Evolutionary conservation across 2,113 vertebrate species (phyloP).

Genomic region (Cyanoderma ruficeps): DNA sequence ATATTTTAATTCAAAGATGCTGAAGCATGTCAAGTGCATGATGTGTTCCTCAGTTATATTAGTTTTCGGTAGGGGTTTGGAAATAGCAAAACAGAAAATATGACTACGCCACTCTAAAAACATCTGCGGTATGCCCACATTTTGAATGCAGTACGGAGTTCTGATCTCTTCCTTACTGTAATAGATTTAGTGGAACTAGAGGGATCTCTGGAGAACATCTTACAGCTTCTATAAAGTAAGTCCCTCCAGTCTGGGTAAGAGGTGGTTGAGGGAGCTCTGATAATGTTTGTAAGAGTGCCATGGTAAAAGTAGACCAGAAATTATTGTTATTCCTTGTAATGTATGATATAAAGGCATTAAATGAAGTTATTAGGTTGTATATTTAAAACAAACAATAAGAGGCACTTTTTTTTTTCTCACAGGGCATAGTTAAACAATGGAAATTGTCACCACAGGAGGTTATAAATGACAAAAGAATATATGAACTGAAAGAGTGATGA

Average conservation of each 20-base stretch:
- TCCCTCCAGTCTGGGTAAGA: background rate
- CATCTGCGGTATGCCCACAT: background rate
- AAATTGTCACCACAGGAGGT: background rate
- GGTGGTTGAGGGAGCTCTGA: background rate
- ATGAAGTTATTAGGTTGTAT: background rate
- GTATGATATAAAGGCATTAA: background rate
- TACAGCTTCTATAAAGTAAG: background rate
- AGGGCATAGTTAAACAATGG: background rate
- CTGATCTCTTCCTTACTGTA: background rate
- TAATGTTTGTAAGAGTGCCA: background rate
- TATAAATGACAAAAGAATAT: slow-evolving; percentile 9
- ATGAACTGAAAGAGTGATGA: background rate
- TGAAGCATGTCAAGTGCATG: background rate
- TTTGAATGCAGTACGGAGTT: background rate
- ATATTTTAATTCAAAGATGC: slow-evolving; percentile 41
- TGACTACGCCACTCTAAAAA: background rate
- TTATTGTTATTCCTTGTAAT: background rate
- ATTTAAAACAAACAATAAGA: slow-evolving; percentile 24
- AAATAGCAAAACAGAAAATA: slow-evolving; percentile 43
- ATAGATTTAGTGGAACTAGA: background rate
- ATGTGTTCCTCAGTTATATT: slow-evolving; percentile 21
- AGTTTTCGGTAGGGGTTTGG: background rate
- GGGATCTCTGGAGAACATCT: background rate
- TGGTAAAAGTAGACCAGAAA: background rate
- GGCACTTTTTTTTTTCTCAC: background rate